phyloP scores from a whole-genome alignment of 2,888 invertebrate genomes.

The Empis stercorea region DNA sequence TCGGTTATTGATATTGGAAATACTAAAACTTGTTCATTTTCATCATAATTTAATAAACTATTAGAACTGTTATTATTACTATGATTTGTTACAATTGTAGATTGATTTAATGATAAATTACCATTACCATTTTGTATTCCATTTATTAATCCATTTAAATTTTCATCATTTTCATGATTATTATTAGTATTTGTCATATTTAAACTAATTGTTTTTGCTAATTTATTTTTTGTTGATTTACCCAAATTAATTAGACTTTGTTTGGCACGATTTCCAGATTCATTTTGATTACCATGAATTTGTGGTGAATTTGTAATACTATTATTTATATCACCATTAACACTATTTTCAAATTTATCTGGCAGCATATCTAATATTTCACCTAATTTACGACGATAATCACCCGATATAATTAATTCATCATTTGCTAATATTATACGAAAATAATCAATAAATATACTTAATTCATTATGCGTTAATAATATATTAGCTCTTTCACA shows the following conservation, averaged over 20 bases:
- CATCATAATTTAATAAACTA: conserved; percentile 10
- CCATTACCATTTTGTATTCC: conserved; percentile 9
- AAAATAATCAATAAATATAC: conserved; percentile 45
- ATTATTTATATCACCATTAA: conserved; percentile 15
- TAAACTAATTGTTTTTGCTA: conserved; percentile 32
- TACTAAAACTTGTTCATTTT: conserved; percentile 48
- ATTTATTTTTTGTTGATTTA: conserved; percentile 32
- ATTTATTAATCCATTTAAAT: conserved; percentile 8
- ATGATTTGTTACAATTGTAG: conserved; percentile 7
- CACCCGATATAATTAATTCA: conserved; percentile 25
- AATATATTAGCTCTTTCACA: conserved; percentile 51
- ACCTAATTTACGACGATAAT: conserved; percentile 37
- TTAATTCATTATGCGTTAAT: conserved; percentile 53
- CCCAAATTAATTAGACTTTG: conserved; percentile 28
- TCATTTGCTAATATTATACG: conserved; percentile 36
- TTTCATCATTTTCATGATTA: conserved; percentile 12
- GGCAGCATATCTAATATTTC: conserved; percentile 39
- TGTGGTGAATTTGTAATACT: neutral
- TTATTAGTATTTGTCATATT: conserved; percentile 12
- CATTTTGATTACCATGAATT: neutral
- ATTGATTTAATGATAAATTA: conserved; percentile 20
- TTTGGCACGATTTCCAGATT: conserved; percentile 19
- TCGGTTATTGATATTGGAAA: conserved; percentile 49
- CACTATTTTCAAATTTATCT: conserved; percentile 17
- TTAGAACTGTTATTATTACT: conserved; percentile 9